A percentile compares a stretch with the other conserved stretches of the same genome.
Evolutionary conservation across 1,140 invertebrate genomes (phyloP).

Genomic region (Ceratina japonica): DNA sequence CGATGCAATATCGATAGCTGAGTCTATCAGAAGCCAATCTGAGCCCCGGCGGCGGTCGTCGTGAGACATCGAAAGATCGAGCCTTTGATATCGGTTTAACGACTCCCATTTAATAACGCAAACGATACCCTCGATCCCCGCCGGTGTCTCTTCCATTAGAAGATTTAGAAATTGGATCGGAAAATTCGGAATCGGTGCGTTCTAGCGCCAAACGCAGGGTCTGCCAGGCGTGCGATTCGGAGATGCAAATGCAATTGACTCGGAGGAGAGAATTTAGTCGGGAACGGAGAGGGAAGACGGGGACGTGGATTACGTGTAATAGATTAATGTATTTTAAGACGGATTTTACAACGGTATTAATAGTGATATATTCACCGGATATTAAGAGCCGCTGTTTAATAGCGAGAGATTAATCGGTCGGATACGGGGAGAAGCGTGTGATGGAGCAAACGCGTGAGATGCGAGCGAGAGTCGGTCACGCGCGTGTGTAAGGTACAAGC

Average conservation of each 20-base stretch:
- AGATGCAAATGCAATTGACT: neutral
- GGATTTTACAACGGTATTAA: conserved; percentile 77
- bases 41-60: too few species aligned
- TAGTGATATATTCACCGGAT: conserved; percentile 77
- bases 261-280: conserved; percentile 29
- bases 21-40: too few species aligned
- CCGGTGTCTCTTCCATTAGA: neutral
- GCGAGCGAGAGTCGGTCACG: too few species aligned
- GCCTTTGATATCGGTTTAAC: too few species aligned
- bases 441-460: too few species aligned
- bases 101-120: too few species aligned
- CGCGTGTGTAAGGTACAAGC: neutral
- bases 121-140: neutral
- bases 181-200: conserved; percentile 35
- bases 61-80: too few species aligned
- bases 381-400: conserved; percentile 65
- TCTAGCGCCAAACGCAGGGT: conserved; percentile 33
- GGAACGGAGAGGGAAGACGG: conserved; percentile 32
- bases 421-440: too few species aligned
- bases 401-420: conserved; percentile 3
- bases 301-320: conserved; percentile 58
- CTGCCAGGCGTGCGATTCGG: neutral
- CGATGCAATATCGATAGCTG: neutral
- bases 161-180: neutral
- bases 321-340: conserved; percentile 79